Conservation (phyloP, 2,888 invertebrate species). For the Standfussiana lucernea region DNA sequence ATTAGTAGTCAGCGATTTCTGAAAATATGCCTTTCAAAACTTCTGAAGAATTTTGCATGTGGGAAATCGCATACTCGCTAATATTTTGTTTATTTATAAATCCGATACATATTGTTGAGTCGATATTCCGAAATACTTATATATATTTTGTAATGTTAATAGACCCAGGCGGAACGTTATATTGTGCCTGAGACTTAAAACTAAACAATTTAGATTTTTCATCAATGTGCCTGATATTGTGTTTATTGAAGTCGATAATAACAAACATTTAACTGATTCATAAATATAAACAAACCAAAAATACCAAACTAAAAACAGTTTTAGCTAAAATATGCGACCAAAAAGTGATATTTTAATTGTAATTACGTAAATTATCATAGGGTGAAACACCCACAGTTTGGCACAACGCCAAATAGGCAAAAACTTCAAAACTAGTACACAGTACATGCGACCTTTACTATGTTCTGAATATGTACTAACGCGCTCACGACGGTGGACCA, state of each 20-base stretch:
- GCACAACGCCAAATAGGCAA: conserved; percentile 61
- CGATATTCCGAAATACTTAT: background rate
- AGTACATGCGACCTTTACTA: conserved; percentile 48
- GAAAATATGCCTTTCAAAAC: background rate
- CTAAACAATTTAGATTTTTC: background rate
- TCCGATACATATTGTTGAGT: background rate
- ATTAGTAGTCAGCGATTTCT: conserved; percentile 1
- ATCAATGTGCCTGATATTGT: background rate
- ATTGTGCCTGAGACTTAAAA: background rate
- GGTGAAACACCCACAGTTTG: conserved; percentile 47
- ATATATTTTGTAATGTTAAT: background rate
- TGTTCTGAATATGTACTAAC: conserved; percentile 46
- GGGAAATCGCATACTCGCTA: background rate
- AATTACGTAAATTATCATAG: conserved; percentile 52
- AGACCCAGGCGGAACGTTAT: background rate
- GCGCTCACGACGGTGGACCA: no score
- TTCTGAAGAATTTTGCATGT: background rate
- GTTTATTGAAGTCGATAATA: background rate
- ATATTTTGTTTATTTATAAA: background rate
- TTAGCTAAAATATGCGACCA: background rate
- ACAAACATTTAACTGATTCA: background rate
- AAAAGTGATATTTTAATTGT: conserved; percentile 39
- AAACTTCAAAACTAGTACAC: conserved; percentile 57
- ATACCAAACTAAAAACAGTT: conserved; percentile 15
- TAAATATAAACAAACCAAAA: conserved; percentile 12